Evolutionary conservation across 2,888 invertebrate species (phyloP), one percentile per base, ranked within the genome.

Genomic region (Slavum lentiscoides): DNA sequence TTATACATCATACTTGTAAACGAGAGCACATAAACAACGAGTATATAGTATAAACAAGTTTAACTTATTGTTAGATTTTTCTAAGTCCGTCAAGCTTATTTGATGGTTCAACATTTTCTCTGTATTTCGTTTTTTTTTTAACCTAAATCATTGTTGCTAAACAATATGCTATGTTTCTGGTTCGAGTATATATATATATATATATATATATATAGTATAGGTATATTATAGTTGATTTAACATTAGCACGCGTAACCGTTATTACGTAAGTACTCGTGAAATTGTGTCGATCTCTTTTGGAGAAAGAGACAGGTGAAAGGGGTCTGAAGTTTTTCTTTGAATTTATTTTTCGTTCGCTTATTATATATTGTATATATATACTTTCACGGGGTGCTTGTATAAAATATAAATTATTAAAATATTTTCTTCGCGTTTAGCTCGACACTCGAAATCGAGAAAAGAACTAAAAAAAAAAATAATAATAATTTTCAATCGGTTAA

Each of bases 241-340:
- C 72, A 80, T 80, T 72, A 80, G 72, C 58, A 80, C 72, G 80
- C 80, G 80, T 80, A 80, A 80, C 72, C 55, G 39, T 80, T 66
- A 58, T 80, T 80, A 72, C 72, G 58, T 80, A 80, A 80, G 64
- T 80, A 64, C 37, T 72, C 80, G 80, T 80, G 80, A 80, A 80
- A 80, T 80, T 80, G 80, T 80, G 80, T 80, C 80, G 80, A 80
- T 80, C 80, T 80, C 80, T 72, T 80, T 80, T 80, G 64, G 70
- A 72, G 80, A 80, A 72, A 80, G 80, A 80, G 77, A 77, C 77
- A 66, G 70, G 72, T 80, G 80, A 80, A 80, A 72, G 80, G 72
- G 80, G 64, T 72, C 72, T 64, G 72, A 72, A 80, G 72, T 80
- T 80, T 80, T 80, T 70, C 77, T 70, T 70, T 61, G 61, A n/a